Evolutionary conservation across 2,113 vertebrate species (phyloP), one percentile per base, ranked within the genome.

Genomic region (Scytalopus superciliaris): DNA sequence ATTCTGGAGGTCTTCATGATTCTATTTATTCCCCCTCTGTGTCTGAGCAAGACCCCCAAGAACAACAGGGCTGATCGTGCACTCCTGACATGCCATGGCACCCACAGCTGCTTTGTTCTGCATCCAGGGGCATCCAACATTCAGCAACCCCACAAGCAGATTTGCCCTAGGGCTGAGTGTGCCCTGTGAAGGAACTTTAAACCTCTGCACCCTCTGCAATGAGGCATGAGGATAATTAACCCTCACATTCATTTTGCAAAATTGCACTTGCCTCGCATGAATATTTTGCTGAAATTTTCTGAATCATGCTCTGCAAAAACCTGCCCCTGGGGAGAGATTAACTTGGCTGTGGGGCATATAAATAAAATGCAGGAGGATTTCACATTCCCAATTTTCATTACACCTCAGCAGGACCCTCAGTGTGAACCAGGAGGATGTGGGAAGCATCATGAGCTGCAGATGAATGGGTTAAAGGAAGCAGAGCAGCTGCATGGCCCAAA

Each of bases 401-500:
- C 56, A 59, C 44, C 31, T 78, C 84, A 56, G 77, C 64, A 63
- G 56, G 52, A 45, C 52, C 42, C 35, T 75, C 27, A 4, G 0
- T 2, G 47, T 30, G 64, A 93, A 4, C n/a, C 17, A 10, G 0
- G 3, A 10, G 62, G 64, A 69, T 42, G 55, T 7, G 59, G 66
- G 63, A 40, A 84, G 28, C 44, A 60, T 30, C 4, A 0, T 7
- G 57, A 84, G 77, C 90, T 7, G 3, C 78, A 60, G 47, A 64
- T 88, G 69, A 80, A 94, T 0, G 63, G 45, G 92, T 90, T 86
- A 96, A 94, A 5, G 56, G 93, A 96, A 95, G 83, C 89, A 80
- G 40, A 96, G 94, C 96, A 96, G 95, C 96, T 95, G 95, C 81
- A 72, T 66, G 89, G 96, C 96, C 77, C 73, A 22, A 40, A 95